Percentiles rank a stretch among this genome's conserved stretches.
Evolutionary conservation across 1,140 invertebrate species (phyloP).

Genomic region (Drosophila virilis): DNA sequence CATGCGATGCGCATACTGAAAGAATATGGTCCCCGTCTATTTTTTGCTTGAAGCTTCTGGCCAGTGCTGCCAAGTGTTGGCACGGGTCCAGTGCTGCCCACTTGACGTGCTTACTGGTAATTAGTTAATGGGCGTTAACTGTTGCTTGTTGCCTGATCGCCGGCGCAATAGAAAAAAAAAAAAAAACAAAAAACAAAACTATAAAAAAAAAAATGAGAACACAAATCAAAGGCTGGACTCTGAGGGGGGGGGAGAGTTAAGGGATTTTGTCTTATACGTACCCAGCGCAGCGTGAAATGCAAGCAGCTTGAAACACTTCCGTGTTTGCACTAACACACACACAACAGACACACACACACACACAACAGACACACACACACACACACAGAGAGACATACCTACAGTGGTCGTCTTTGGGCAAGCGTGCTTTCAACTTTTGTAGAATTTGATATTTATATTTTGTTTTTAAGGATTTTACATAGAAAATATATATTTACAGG

Average conservation of each 20-base stretch:
- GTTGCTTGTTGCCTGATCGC: slow-evolving; percentile 53
- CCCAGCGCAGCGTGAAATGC: slow-evolving; percentile 50
- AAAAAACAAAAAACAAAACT: not conserved
- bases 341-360: not conserved
- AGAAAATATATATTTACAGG: slow-evolving; percentile 15
- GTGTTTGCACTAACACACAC: slow-evolving; percentile 22
- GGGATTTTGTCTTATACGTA: slow-evolving; percentile 10
- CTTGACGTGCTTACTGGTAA: slow-evolving; percentile 50
- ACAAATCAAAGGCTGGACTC: too few relatives aligned
- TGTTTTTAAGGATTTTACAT: not conserved
- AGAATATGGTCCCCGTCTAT: slow-evolving; percentile 1
- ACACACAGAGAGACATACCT: not conserved
- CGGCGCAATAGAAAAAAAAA: slow-evolving; percentile 1
- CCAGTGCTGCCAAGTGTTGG: slow-evolving; percentile 15
- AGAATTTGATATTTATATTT: not conserved
- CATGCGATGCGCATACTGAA: slow-evolving; percentile 41
- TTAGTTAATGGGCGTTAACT: slow-evolving; percentile 79
- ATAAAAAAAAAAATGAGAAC: too few relatives aligned
- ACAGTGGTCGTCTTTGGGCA: not conserved
- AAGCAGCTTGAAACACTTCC: slow-evolving; percentile 46
- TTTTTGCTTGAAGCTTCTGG: not conserved
- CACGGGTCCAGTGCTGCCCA: slow-evolving; percentile 11
- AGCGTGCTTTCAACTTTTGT: slow-evolving; percentile 6
- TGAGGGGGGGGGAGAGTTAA: not conserved
- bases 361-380: not conserved